Conservation (phyloP, 2,888 invertebrate species). For the Gari tellinella region DNA sequence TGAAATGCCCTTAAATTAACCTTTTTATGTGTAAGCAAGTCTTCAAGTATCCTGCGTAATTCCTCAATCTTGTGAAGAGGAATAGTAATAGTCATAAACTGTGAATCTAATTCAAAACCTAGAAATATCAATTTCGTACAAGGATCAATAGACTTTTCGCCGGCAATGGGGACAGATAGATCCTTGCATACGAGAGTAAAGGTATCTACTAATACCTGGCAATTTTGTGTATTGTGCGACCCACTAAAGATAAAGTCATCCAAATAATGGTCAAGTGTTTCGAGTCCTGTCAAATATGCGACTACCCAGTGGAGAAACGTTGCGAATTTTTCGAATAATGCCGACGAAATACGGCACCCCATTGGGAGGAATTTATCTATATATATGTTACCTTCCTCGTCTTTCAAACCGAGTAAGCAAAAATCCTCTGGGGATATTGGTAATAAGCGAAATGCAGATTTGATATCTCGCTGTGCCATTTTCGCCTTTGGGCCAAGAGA, state of each 20-base stretch:
- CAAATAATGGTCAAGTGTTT: conserved; percentile 20
- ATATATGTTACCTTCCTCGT: neutral
- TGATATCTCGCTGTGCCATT: conserved; percentile 12
- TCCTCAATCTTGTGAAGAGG: conserved; percentile 14
- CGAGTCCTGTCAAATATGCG: neutral
- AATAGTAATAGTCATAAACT: conserved; percentile 8
- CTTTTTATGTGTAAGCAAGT: neutral
- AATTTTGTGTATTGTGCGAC: neutral
- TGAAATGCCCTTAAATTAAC: conserved; percentile 5
- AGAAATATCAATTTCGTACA: conserved; percentile 12
- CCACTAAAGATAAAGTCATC: conserved; percentile 34
- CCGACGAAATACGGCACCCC: conserved; percentile 7
- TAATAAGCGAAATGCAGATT: conserved; percentile 26
- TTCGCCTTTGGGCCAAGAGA: too few relatives aligned
- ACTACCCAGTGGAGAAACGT: conserved; percentile 21
- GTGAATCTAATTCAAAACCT: conserved; percentile 28
- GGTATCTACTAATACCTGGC: conserved; percentile 10
- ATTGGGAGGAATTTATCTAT: conserved; percentile 15
- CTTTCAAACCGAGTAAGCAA: neutral
- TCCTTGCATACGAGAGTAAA: neutral
- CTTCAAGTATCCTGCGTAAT: neutral
- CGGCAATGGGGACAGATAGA: conserved; percentile 2
- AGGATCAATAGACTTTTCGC: conserved; percentile 20
- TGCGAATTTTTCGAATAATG: conserved; percentile 21
- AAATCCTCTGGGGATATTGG: conserved; percentile 5